Percentiles rank a stretch among this genome's conserved stretches.
phyloP scores from a whole-genome alignment of 2,113 vertebrate species.

The Mesoclemmys tuberculata region DNA sequence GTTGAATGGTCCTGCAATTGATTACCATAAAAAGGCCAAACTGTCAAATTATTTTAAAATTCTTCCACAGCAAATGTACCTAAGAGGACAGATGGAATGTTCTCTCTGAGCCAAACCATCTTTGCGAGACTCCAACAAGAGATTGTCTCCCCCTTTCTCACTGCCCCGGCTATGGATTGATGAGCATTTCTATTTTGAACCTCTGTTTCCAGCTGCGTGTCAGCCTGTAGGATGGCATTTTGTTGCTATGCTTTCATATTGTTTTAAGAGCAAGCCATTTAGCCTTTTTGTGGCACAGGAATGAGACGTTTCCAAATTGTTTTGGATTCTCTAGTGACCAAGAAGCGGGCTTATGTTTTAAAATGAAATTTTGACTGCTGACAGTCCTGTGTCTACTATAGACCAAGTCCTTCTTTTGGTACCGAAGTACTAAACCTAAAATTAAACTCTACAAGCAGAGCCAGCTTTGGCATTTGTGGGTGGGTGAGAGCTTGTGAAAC shows the following conservation, averaged over 20 bases:
- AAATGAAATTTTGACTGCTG: not conserved
- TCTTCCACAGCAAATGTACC: conserved; percentile 28
- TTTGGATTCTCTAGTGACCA: not conserved
- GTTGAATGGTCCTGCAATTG: conserved; percentile 36
- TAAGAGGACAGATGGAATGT: conserved; percentile 35
- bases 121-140: not conserved
- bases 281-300: conserved; percentile 7
- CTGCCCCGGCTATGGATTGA: not conserved
- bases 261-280: conserved; percentile 1
- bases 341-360: not conserved
- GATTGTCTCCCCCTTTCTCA: not conserved
- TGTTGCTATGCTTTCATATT: not conserved
- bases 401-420: conserved; percentile 8
- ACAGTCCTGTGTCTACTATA: not conserved
- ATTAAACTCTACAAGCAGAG: not conserved
- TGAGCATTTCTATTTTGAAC: not conserved
- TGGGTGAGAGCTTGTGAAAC: rapidly evolving
- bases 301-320: not conserved
- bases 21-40: conserved; percentile 60
- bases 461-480: not conserved
- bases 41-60: conserved; percentile 69
- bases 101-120: not conserved
- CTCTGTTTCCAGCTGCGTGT: not conserved
- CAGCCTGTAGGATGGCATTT: not conserved
- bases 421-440: conserved; percentile 4